Base-by-base conservation (phyloP, 2,888 invertebrate genomes). In the Drosophila incognita region DNA sequence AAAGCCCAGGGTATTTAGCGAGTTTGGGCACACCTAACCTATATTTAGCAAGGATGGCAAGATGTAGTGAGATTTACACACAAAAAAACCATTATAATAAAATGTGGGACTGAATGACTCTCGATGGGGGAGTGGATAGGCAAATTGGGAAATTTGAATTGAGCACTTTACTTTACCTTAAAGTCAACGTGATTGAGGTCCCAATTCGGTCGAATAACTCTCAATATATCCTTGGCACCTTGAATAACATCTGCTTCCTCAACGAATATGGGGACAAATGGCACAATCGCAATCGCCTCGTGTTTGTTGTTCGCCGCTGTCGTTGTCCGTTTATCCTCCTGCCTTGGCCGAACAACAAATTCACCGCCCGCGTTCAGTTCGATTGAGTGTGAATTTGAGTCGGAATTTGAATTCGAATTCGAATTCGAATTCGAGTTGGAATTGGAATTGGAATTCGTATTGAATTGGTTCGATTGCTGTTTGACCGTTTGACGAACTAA, bases 131-230 rank as follows among this genome's bases (percentile, higher is more conserved):
- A 46, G 24, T 15, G 21, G 21, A 15, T 46, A 24, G 8, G 15
- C 15, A 46, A 15, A 46, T 24, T 24, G 21, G 38, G 21, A 1
- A 4, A n/a, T 2, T 51, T 48, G 46, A 33, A 53, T 38, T 65
- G 27, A 6, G 27, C 46, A 24, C 46, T 67, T 56, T 80, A 81
- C 63, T 53, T 83, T 89, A 97, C 97, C 96, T 97, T 97, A 92
- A 96, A 95, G 87, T 94, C 94, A 70, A 97, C 94, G 85, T 94
- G 93, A 77, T 94, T 94, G 71, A 93, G 86, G 64, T 94, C 92
- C 97, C 97, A 98, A 49, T 94, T 86, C 24, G 97, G 96, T 91
- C 96, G 94, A 80, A 97, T 95, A 56, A 93, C 93, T 92, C 94
- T 93, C 69, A 97, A 93, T 86, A 97, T 94, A 91, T 95, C 93